phyloP scores from a whole-genome alignment of 1,140 invertebrate species.

The Solenopsis invicta region DNA sequence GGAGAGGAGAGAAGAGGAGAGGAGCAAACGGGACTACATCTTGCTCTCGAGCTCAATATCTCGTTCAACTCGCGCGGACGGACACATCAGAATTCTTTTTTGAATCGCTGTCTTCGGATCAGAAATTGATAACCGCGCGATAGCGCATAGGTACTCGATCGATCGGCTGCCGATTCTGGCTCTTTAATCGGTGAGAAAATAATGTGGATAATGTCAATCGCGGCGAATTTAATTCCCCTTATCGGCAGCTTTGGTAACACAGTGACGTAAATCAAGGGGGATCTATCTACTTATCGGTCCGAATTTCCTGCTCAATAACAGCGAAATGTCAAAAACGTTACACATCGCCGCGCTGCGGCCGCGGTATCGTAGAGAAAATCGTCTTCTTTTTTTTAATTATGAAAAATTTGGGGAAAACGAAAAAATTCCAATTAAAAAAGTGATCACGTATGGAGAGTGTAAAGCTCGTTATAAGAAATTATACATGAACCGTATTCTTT shows the following conservation, averaged over 20 bases:
- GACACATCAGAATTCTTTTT: not conserved
- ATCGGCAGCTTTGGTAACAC: slow-evolving; percentile 50
- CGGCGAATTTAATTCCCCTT: slow-evolving; percentile 14
- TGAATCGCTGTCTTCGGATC: not conserved
- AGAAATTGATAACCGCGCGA: slow-evolving; percentile 5
- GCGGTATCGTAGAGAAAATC: slow-evolving; percentile 8
- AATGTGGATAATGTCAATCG: slow-evolving; percentile 3
- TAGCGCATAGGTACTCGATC: not conserved
- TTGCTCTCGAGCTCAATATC: not conserved
- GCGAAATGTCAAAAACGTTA: slow-evolving; percentile 40
- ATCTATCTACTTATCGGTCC: slow-evolving; percentile 1
- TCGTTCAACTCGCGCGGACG: not conserved
- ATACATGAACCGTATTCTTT: not conserved
- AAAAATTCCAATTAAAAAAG: not conserved
- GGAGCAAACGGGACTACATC: not conserved
- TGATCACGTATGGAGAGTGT: not conserved
- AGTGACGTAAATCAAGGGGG: slow-evolving; percentile 57
- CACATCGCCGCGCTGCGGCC: not conserved
- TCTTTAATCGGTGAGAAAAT: slow-evolving; percentile 40
- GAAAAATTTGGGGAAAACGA: not conserved
- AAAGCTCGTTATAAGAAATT: not conserved
- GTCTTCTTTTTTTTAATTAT: slow-evolving; percentile 43
- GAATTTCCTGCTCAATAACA: slow-evolving; percentile 61
- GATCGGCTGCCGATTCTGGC: slow-evolving; percentile 29
- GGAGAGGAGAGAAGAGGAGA: not conserved